phyloP scores from a whole-genome alignment of 2,888 invertebrate species.

The Idaea aversata region DNA sequence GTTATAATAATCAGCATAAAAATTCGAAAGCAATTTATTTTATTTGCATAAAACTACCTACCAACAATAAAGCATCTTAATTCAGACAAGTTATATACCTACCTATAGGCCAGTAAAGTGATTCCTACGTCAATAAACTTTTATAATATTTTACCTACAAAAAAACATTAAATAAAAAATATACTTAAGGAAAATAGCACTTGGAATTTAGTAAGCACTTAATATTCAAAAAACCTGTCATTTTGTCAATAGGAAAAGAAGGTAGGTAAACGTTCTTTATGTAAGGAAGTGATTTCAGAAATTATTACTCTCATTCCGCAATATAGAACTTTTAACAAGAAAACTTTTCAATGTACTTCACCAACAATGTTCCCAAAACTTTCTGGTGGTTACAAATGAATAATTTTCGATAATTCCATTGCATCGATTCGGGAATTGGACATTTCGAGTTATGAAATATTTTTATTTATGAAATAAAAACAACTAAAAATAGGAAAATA shows the following conservation, averaged over 20 bases:
- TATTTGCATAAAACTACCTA: not conserved
- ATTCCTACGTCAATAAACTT: too few relatives aligned
- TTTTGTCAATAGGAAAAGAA: constrained; percentile 31
- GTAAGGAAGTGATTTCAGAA: constrained; percentile 71
- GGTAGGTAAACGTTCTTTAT: constrained; percentile 51
- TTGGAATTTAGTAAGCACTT: constrained; percentile 8
- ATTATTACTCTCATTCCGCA: constrained; percentile 76
- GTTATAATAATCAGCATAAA: constrained; percentile 23
- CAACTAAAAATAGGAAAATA: too few relatives aligned
- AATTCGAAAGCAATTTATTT: not conserved
- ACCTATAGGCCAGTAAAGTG: too few relatives aligned
- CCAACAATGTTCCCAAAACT: constrained; percentile 67
- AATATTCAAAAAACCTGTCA: constrained; percentile 6
- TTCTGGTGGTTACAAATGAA: constrained; percentile 62
- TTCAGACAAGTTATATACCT: not conserved
- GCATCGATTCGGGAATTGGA: constrained; percentile 41
- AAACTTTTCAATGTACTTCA: constrained; percentile 71
- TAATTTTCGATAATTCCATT: constrained; percentile 67
- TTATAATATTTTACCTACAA: not conserved
- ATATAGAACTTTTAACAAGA: constrained; percentile 79
- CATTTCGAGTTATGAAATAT: constrained; percentile 3
- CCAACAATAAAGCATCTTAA: not conserved
- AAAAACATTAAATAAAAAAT: not conserved
- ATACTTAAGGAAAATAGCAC: not conserved
- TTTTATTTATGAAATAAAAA: not conserved